phyloP scores from a whole-genome alignment of 2,797 vertebrate genomes.

The Danio albolineatus region DNA sequence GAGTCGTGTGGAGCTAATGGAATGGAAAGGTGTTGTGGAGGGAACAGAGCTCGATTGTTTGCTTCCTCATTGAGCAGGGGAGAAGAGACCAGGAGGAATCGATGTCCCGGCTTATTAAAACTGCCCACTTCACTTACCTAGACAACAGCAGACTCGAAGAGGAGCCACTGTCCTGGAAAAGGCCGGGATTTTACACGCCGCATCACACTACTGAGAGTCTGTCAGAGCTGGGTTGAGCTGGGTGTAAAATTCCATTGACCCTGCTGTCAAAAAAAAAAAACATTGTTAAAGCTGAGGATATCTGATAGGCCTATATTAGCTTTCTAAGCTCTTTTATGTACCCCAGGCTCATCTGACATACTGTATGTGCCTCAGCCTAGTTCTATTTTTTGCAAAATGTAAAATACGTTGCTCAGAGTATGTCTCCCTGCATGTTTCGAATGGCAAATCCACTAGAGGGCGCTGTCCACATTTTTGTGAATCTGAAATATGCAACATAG shows the following conservation, averaged over 20 bases:
- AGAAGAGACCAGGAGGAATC: conserved; percentile 37
- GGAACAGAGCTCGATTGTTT: conserved; percentile 31
- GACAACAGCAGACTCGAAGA: conserved; percentile 23
- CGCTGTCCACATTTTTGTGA: too few relatives aligned
- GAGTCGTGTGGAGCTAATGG: conserved; percentile 43
- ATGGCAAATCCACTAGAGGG: too few relatives aligned
- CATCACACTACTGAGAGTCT: conserved; percentile 31
- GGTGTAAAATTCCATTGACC: conserved; percentile 11
- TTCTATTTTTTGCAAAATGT: too few relatives aligned
- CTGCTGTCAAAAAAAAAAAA: not conserved
- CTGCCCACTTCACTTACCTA: conserved; percentile 55
- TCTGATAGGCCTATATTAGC: not conserved
- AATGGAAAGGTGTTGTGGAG: conserved; percentile 39
- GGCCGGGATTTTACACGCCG: conserved; percentile 41
- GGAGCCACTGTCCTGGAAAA: conserved; percentile 16
- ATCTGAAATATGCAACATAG: too few relatives aligned
- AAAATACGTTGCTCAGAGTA: too few relatives aligned
- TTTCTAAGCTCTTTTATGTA: not conserved
- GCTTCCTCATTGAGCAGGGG: conserved; percentile 40
- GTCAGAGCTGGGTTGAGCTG: not conserved
- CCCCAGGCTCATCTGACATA: too few relatives aligned
- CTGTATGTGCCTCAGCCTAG: too few relatives aligned
- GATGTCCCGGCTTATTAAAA: conserved; percentile 43
- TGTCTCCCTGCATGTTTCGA: too few relatives aligned
- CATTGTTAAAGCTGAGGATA: not conserved